A percentile compares a stretch with the other conserved stretches of the same genome.
phyloP scores from a whole-genome alignment of 2,888 invertebrate genomes.

The Amorpha juglandis region DNA sequence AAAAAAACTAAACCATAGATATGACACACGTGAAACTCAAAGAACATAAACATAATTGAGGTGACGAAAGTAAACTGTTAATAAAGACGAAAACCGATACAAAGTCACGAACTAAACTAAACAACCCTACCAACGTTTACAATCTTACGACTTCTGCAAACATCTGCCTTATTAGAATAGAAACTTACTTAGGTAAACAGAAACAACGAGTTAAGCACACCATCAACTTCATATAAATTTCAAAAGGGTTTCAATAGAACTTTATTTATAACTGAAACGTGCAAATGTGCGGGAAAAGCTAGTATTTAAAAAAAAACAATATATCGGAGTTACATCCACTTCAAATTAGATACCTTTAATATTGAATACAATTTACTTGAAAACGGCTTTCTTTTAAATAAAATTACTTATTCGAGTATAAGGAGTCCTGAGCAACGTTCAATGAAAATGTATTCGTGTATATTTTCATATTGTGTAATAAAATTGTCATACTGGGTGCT shows the following conservation, averaged over 20 bases:
- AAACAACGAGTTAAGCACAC: constrained; percentile 8
- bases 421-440: background rate
- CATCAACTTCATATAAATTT: constrained; percentile 14
- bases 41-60: background rate
- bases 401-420: background rate
- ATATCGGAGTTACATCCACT: too few relatives aligned
- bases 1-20: background rate
- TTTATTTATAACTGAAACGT: background rate
- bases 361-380: too few relatives aligned
- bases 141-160: constrained; percentile 16
- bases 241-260: background rate
- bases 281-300: too few relatives aligned
- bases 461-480: too few relatives aligned
- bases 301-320: too few relatives aligned
- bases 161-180: constrained; percentile 19
- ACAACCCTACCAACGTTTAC: constrained; percentile 17
- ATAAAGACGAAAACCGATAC: constrained; percentile 17
- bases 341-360: too few relatives aligned
- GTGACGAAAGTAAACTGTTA: constrained; percentile 1
- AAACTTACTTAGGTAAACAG: constrained; percentile 13
- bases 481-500: too few relatives aligned
- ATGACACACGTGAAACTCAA: background rate
- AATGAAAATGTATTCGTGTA: too few relatives aligned
- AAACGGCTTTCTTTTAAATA: background rate
- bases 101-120: constrained; percentile 10